phyloP scores from a whole-genome alignment of 2,797 vertebrate species.

The Xenops minutus region DNA sequence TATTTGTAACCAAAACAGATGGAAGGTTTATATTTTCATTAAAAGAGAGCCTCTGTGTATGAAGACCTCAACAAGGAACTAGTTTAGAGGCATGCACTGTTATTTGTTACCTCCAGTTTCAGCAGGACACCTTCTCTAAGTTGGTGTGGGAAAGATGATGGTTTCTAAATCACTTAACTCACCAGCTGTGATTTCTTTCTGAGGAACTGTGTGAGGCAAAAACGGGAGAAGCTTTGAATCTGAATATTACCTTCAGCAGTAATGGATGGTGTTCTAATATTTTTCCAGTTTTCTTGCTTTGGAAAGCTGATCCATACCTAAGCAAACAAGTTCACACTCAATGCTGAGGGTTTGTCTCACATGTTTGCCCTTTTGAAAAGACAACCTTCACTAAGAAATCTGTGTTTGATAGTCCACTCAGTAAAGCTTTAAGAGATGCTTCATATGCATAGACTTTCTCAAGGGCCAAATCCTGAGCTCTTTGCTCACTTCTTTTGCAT shows the following conservation, averaged over 20 bases:
- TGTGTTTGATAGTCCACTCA: background rate
- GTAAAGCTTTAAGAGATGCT: background rate
- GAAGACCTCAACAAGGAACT: background rate
- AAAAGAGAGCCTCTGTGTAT: background rate
- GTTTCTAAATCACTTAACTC: background rate
- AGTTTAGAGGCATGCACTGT: background rate
- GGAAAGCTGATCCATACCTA: conserved; percentile 1
- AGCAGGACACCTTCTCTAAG: background rate
- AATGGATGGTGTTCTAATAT: background rate
- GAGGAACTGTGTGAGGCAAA: background rate
- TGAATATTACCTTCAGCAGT: background rate
- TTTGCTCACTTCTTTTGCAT: background rate
- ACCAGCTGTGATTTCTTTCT: background rate
- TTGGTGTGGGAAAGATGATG: background rate
- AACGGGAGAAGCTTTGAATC: background rate
- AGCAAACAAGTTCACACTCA: background rate
- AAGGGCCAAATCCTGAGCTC: background rate
- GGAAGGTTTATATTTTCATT: background rate
- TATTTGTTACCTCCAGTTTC: background rate
- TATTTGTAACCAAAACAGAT: background rate
- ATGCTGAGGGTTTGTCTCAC: background rate
- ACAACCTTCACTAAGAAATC: background rate
- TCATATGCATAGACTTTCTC: background rate
- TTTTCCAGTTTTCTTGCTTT: background rate
- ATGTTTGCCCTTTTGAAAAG: conserved; percentile 10